These are phyloP conservation scores for Galeruca laticollis DNA, from an alignment of 2,888 invertebrate species.

Conservation along the genomic window DNA sequence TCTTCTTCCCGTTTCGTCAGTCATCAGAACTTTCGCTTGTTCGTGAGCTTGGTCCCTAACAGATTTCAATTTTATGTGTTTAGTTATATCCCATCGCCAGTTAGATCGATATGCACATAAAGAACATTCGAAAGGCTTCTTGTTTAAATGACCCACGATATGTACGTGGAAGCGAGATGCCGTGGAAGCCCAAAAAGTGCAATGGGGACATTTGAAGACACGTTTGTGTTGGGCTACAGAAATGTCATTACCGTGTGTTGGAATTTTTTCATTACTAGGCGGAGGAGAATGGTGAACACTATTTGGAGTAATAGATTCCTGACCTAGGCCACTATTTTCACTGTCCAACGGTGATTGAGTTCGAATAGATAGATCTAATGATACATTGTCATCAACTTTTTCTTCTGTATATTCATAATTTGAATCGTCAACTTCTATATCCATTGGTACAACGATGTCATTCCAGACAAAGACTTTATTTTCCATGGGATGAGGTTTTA, in stretches of 20 bases:
- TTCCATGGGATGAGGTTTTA: constrained; percentile 81
- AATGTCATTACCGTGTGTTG: constrained; percentile 70
- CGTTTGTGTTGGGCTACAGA: constrained; percentile 78
- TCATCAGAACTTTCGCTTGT: constrained; percentile 87
- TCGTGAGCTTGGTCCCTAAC: constrained; percentile 86
- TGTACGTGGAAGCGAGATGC: constrained; percentile 94
- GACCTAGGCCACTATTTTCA: constrained; percentile 59
- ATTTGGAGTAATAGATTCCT: constrained; percentile 48
- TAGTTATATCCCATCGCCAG: constrained; percentile 97
- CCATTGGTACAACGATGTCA: constrained; percentile 70
- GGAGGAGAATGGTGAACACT: constrained; percentile 50
- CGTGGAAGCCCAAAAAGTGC: constrained; percentile 92
- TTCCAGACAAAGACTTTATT: constrained; percentile 88
- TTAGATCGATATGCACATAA: constrained; percentile 93
- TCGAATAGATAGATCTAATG: constrained; percentile 62
- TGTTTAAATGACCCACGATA: constrained; percentile 92
- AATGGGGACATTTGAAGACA: constrained; percentile 93
- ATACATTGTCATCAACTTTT: constrained; percentile 62
- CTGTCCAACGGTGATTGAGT: constrained; percentile 65
- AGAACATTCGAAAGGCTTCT: constrained; percentile 95
- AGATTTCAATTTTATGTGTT: constrained; percentile 92
- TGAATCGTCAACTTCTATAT: constrained; percentile 62
- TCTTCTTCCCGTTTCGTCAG: constrained; percentile 89
- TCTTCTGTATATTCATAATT: constrained; percentile 64
- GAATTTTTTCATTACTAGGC: constrained; percentile 69